Base-by-base conservation (phyloP, 2,113 vertebrate species). In the Nycticryphes semicollaris region DNA sequence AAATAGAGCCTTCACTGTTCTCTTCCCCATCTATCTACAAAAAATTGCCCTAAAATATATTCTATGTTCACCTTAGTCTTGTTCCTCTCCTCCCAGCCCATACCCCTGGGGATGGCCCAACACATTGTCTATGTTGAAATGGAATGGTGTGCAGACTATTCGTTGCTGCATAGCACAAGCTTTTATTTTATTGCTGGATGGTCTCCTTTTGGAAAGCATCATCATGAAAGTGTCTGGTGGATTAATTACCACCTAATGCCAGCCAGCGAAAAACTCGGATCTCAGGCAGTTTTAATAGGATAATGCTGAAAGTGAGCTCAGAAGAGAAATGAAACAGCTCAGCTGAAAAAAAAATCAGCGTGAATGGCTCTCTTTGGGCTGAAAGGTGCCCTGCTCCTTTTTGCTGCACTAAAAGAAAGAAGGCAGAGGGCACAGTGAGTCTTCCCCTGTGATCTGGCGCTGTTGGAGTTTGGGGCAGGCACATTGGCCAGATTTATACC, bases 211-310 rank as follows among this genome's bases (percentile, higher is more conserved):
- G 66, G 80, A 96, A 94, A 60, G 50, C 89, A 43, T 69, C 16
- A 0, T 22, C 54, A 14, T 85, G 91, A 91, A 91, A 82, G 74
- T 79, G 86, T 89, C 93, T 93, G 69, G 66, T 87, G 84, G 84
- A 89, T 94, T 94, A 89, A 95, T 96, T 92, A 43, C 80, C 75
- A 76, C 66, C 81, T 77, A 89, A 91, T 63, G 37, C 70, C 62
- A 83, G 74, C 77, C 67, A 80, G 84, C 70, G 66, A 93, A 96
- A 87, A 92, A 54, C 59, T 89, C 91, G 39, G 59, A 82, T 90
- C 66, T 93, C 77, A 50, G 94, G 9, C 66, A 73, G 57, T 78
- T 94, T 96, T 96, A 94, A 93, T 92, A 62, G 84, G 94, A 87
- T 94, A 87, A 92, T 69, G 82, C 63, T 93, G 94, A 95, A 94